These are phyloP conservation scores for Zootoca vivipara DNA, from an alignment of 2,113 vertebrate species.

Conservation along the genomic window DNA sequence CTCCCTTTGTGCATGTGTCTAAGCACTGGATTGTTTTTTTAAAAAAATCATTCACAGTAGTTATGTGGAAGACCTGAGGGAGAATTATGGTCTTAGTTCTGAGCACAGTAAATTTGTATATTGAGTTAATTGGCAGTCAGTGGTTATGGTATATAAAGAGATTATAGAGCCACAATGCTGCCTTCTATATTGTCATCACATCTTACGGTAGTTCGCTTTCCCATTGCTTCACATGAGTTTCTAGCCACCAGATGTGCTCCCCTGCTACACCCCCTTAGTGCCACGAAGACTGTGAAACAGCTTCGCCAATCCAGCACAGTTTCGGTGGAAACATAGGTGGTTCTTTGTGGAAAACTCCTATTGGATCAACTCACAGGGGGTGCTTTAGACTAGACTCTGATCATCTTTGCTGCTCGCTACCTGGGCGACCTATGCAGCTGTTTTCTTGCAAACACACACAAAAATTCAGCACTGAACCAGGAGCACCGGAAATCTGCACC, in stretches of 20 bases:
- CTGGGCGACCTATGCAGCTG: background rate
- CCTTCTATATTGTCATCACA: background rate
- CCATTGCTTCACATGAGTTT: background rate
- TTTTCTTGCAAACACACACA: background rate
- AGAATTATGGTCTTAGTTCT: background rate
- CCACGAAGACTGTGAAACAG: background rate
- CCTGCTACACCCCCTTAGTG: background rate
- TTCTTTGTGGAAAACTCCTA: background rate
- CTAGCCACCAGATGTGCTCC: background rate
- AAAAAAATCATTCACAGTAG: background rate
- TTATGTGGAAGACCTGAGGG: constrained; percentile 1
- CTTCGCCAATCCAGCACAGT: background rate
- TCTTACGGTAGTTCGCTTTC: background rate
- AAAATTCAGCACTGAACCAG: background rate
- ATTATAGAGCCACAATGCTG: background rate
- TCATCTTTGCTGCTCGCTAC: background rate
- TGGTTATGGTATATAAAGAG: constrained; percentile 26
- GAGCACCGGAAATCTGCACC: background rate
- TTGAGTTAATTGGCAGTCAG: constrained; percentile 4
- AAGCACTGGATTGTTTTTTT: background rate
- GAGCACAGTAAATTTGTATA: constrained; percentile 21
- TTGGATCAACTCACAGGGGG: background rate
- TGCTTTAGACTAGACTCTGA: background rate
- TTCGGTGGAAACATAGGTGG: background rate
- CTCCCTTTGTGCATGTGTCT: background rate